Percentiles rank a stretch among this genome's conserved stretches.
These are phyloP conservation scores for Heliconius melpomene DNA, from an alignment of 1,140 invertebrate genomes.

Conservation along the genomic window DNA sequence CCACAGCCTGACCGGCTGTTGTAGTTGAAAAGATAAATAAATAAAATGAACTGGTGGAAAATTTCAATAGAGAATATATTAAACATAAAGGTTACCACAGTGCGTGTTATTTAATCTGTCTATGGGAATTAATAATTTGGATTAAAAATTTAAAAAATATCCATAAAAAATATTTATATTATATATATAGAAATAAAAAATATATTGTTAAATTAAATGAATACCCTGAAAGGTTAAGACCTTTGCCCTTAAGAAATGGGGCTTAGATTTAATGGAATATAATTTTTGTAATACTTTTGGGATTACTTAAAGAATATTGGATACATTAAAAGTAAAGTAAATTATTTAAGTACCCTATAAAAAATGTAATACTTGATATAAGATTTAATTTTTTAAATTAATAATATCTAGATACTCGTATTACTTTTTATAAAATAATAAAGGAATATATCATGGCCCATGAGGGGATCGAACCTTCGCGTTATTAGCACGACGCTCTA, in stretches of 20 bases:
- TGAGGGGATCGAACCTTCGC: slow-evolving; percentile 49
- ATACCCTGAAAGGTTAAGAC: no score
- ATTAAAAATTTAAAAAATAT: neutral
- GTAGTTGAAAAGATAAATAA: neutral
- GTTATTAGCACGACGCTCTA: slow-evolving; percentile 45
- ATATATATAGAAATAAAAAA: neutral
- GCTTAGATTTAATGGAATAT: no score
- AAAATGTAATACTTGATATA: no score
- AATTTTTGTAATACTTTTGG: no score
- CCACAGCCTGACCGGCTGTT: neutral
- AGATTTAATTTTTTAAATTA: no score
- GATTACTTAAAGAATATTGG: no score
- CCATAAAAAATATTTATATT: no score
- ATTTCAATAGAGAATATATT: neutral
- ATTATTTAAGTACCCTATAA: no score
- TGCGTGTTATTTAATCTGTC: neutral
- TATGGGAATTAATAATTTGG: neutral
- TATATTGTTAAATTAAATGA: no score
- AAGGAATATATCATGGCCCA: slow-evolving; percentile 30
- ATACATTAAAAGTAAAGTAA: no score
- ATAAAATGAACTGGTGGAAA: slow-evolving; percentile 2
- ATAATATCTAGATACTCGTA: no score
- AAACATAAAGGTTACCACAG: neutral
- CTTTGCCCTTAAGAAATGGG: no score
- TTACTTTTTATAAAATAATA: neutral